These are phyloP conservation scores for Hydra vulgaris DNA, from an alignment of 30 jellyfish, hydroid and myxozoan species.

Conservation along the genomic window DNA sequence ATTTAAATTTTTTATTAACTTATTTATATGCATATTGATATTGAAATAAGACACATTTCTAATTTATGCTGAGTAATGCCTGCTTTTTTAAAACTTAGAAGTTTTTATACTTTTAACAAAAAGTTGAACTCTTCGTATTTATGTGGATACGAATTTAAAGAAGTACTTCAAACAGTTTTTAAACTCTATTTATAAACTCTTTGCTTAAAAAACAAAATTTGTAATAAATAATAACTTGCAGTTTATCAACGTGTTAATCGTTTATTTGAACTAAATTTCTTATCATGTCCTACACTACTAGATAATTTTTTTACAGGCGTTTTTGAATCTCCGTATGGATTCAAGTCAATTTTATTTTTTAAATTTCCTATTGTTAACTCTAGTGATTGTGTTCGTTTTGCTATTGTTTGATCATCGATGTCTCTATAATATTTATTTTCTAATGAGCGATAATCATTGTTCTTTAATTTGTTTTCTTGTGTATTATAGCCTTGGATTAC, in stretches of 20 bases:
- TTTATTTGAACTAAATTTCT: background rate
- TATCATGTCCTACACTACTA: background rate
- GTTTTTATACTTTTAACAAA: no score
- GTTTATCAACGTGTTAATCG: background rate
- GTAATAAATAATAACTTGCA: no score
- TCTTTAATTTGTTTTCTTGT: background rate
- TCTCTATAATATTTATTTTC: background rate
- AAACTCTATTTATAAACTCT: no score
- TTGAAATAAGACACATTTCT: no score
- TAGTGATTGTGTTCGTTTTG: background rate
- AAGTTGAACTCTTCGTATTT: no score
- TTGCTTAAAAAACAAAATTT: no score
- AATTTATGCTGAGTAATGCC: no score
- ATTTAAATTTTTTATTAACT: no score
- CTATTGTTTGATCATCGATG: background rate
- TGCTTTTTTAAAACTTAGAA: no score
- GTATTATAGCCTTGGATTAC: background rate
- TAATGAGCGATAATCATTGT: background rate
- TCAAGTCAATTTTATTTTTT: background rate
- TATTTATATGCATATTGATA: no score
- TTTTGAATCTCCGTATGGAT: background rate
- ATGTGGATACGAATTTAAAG: no score
- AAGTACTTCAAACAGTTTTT: no score
- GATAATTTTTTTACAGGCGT: background rate
- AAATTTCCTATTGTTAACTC: background rate